phyloP scores from a whole-genome alignment of 1,140 invertebrate species.

The Brachystomella parvula region DNA sequence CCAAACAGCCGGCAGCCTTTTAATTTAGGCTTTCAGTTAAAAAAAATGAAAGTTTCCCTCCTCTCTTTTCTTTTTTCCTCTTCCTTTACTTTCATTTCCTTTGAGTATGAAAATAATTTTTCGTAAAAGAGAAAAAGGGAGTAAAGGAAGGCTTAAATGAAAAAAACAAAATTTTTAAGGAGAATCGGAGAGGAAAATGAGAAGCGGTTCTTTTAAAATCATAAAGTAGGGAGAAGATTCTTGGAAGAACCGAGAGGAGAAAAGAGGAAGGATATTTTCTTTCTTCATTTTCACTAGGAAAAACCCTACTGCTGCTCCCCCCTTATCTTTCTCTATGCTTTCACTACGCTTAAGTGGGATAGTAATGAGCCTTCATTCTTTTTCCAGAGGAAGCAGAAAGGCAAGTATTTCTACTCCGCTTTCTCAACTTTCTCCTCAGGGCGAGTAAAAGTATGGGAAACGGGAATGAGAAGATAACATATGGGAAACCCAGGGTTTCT shows the following conservation, averaged over 20 bases:
- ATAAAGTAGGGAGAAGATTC: neutral
- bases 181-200: neutral
- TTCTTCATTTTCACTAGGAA: neutral
- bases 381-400: neutral
- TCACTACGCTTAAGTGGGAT: too few relatives aligned
- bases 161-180: too few relatives aligned
- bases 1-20: constrained; percentile 12
- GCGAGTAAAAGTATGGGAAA: neutral
- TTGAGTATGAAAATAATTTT: constrained; percentile 33
- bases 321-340: too few relatives aligned
- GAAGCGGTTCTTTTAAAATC: neutral
- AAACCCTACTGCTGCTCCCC: too few relatives aligned
- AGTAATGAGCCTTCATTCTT: neutral
- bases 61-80: neutral
- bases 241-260: neutral
- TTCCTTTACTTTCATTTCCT: neutral
- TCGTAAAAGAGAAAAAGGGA: constrained; percentile 29
- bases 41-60: too few relatives aligned
- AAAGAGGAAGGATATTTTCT: neutral
- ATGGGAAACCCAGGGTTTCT: neutral
- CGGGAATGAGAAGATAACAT: constrained; percentile 1
- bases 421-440: neutral
- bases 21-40: neutral
- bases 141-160: neutral
- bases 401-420: neutral